Percentiles rank a stretch among this genome's conserved stretches.
phyloP scores from a whole-genome alignment of 2,797 vertebrate genomes.

The Perodicticus potto region DNA sequence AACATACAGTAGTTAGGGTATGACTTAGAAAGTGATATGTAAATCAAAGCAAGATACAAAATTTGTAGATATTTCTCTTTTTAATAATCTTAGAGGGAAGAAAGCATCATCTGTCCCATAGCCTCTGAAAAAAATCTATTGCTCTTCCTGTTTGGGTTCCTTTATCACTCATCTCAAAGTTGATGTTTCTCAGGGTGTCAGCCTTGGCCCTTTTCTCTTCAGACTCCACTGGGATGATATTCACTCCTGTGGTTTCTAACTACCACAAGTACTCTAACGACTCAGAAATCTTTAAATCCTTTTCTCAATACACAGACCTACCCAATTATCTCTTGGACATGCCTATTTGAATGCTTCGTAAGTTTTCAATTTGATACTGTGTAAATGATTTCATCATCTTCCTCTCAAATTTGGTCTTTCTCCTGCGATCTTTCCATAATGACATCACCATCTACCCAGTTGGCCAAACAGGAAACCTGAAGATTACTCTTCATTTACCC shows the following conservation, averaged over 20 bases:
- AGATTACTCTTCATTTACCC: background rate
- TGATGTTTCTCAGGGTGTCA: background rate
- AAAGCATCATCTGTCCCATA: background rate
- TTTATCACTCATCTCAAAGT: background rate
- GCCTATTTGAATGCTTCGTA: background rate
- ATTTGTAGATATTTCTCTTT: background rate
- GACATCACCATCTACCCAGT: background rate
- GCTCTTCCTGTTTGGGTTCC: background rate
- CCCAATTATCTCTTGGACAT: background rate
- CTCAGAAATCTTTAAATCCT: conserved; percentile 4
- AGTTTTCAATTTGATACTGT: background rate
- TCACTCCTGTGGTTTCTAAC: background rate
- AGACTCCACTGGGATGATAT: background rate
- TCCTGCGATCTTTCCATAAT: background rate
- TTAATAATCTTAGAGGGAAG: background rate
- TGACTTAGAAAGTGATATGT: background rate
- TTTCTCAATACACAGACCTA: background rate
- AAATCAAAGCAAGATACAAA: conserved; percentile 16
- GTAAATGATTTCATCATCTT: background rate
- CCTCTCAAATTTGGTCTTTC: background rate
- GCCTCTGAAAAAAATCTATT: background rate
- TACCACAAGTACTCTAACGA: background rate
- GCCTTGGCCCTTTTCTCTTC: background rate
- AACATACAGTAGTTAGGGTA: background rate
- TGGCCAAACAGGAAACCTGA: background rate